These are phyloP conservation scores for Ectemnius continuus DNA, from an alignment of 2,888 invertebrate species.

Conservation along the genomic window DNA sequence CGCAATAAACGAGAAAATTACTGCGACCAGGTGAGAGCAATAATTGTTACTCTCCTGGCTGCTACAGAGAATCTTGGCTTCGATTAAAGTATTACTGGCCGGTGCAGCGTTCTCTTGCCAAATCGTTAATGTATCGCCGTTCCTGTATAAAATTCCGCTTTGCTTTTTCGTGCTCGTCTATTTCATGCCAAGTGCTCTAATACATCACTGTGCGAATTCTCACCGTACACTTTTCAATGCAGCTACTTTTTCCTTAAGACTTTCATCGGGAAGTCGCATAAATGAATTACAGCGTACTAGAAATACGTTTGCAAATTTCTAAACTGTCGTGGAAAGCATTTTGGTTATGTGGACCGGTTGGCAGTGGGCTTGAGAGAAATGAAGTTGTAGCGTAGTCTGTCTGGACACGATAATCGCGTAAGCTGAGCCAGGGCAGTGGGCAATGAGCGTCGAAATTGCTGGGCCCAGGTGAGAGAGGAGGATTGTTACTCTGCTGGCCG, in stretches of 20 bases:
- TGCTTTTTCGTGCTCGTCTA: neutral
- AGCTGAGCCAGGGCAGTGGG: conserved; percentile 39
- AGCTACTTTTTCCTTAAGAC: too few species aligned
- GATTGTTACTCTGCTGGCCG: conserved; percentile 25
- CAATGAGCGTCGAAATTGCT: conserved; percentile 49
- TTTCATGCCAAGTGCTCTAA: conserved; percentile 29
- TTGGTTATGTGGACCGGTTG: neutral
- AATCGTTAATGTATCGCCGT: too few species aligned
- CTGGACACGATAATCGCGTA: conserved; percentile 55
- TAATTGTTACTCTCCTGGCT: too few species aligned
- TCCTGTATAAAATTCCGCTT: neutral
- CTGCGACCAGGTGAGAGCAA: too few species aligned
- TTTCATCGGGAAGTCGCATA: too few species aligned
- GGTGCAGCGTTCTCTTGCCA: too few species aligned
- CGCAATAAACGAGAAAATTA: too few species aligned
- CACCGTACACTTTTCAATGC: too few species aligned
- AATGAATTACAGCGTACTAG: neutral
- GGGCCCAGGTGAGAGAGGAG: conserved; percentile 35
- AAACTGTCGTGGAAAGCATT: neutral
- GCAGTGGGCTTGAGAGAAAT: conserved; percentile 9
- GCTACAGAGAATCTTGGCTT: too few species aligned
- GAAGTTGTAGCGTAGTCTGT: conserved; percentile 12
- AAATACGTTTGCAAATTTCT: neutral
- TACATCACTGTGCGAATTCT: conserved; percentile 9
- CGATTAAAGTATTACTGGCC: too few species aligned